Base-by-base conservation (phyloP, 2,888 invertebrate species). In the Steinernema carpocapsae region DNA sequence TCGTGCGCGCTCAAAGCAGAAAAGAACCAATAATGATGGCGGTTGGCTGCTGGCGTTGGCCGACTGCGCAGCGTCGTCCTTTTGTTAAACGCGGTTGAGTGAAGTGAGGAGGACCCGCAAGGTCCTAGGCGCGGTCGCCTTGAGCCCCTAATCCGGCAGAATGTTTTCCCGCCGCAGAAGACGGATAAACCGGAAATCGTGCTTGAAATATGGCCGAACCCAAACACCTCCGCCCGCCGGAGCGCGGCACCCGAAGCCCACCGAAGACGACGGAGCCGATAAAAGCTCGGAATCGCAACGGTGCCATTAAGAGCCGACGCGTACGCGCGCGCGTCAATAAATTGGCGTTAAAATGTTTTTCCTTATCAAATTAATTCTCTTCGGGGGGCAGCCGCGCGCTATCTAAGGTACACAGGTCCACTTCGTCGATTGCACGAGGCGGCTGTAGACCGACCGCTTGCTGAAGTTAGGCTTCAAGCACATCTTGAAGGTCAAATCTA, bases 11-110 rank as follows among this genome's bases (percentile, higher is more conserved):
- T 12, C 17, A 29, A 19, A 48, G 48, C 48, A n/a, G 48, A 48
- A 48, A 64, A 29, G 56, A 32, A 64, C 64, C 64, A 64, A 64
- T 64, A 64, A 64, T 64, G 64, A 64, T 64, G 64, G 64, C 64
- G 64, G 64, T 48, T 48, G 48, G 48, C 48, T 48, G 48, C 10
- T 43, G 43, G 43, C 48, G 48, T n/a, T 19, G n/a, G 19, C 48
- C 48, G 19, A 48, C 37, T 26, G 56, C 56, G 26, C 56, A 22
- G 22, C 56, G 56, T 56, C 64, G 56, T 56, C 64, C 64, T 64
- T 48, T 64, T 64, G 64, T 64, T 32, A 26, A 26, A 29, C 32
- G 64, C 64, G 64, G 64, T 64, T 14, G 64, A 64, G 64, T 32
- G 19, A 19, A 19, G n/a, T 17, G 56, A 56, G 56, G 14, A 26